phyloP scores from a whole-genome alignment of 2,113 vertebrate species.

The Actinemys pallida region DNA sequence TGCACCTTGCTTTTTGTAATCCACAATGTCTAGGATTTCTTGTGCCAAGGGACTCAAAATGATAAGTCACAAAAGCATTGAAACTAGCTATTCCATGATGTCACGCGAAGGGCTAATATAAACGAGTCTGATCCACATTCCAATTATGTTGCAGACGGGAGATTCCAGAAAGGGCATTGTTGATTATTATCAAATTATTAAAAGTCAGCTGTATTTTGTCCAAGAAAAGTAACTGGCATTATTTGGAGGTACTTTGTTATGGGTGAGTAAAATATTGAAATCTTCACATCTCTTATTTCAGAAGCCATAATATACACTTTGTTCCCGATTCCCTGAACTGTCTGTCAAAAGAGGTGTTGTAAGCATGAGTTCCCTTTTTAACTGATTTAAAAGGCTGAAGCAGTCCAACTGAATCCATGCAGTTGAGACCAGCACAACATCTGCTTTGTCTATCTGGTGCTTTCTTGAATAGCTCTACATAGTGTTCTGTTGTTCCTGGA shows the following conservation, averaged over 20 bases:
- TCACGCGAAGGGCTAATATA: not conserved
- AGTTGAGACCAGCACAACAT: conserved; percentile 14
- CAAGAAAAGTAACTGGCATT: not conserved
- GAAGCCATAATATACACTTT: not conserved
- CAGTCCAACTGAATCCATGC: not conserved
- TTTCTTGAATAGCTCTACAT: not conserved
- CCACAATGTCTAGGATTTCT: not conserved
- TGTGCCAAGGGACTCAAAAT: not conserved
- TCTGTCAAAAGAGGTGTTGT: not conserved
- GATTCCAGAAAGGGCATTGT: not conserved
- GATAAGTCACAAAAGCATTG: not conserved
- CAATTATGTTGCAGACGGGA: not conserved
- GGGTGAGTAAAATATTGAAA: not conserved
- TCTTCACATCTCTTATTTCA: not conserved
- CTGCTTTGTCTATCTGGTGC: conserved; percentile 24
- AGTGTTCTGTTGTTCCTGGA: not conserved
- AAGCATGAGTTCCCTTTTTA: not conserved
- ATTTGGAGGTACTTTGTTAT: not conserved
- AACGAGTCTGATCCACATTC: not conserved
- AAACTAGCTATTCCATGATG: not conserved
- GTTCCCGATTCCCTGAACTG: not conserved
- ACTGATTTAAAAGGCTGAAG: conserved; percentile 17
- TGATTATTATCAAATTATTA: not conserved
- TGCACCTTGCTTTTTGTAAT: not conserved
- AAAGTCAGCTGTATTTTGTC: not conserved